Evolutionary conservation across 2,888 invertebrate genomes (phyloP).

Genomic region (Diloba caeruleocephala): DNA sequence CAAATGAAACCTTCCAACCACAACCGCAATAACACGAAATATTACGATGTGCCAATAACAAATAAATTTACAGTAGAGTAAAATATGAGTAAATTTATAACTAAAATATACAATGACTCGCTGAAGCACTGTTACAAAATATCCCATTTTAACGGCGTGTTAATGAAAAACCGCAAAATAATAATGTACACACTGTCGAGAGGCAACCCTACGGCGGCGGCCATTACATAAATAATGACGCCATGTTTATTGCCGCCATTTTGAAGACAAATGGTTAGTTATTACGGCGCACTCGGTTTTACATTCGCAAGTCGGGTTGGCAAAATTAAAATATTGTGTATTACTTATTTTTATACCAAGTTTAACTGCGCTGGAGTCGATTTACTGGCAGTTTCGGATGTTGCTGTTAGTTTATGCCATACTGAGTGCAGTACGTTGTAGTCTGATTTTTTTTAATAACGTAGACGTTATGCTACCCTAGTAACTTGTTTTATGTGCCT

Average conservation of each 20-base stretch:
- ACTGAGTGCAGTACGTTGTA: slow-evolving; percentile 55
- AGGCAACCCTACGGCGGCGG: slow-evolving; percentile 82
- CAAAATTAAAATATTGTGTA: slow-evolving; percentile 88
- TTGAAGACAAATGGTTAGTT: slow-evolving; percentile 89
- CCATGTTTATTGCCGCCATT: slow-evolving; percentile 89
- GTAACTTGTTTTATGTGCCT: slow-evolving; percentile 50
- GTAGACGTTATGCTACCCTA: slow-evolving; percentile 30
- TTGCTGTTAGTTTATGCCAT: slow-evolving; percentile 64
- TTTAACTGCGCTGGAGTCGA: slow-evolving; percentile 84
- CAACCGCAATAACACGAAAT: slow-evolving; percentile 31
- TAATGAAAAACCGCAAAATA: slow-evolving; percentile 86
- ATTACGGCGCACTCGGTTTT: slow-evolving; percentile 87
- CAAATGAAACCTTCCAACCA: slow-evolving; percentile 8
- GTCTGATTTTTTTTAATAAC: slow-evolving; percentile 37
- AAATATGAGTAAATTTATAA: slow-evolving; percentile 49
- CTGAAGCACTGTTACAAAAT: slow-evolving; percentile 56
- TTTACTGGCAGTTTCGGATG: slow-evolving; percentile 71
- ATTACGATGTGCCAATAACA: slow-evolving; percentile 39
- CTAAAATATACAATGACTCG: slow-evolving; percentile 48
- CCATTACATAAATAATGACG: slow-evolving; percentile 89
- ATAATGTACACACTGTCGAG: slow-evolving; percentile 85
- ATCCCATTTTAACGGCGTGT: slow-evolving; percentile 62
- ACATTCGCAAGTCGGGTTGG: slow-evolving; percentile 83
- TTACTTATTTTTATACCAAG: slow-evolving; percentile 82
- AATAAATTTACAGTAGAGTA: slow-evolving; percentile 31